phyloP scores from a whole-genome alignment of 1,140 invertebrate species.

The Panagrolaimus sp. region DNA sequence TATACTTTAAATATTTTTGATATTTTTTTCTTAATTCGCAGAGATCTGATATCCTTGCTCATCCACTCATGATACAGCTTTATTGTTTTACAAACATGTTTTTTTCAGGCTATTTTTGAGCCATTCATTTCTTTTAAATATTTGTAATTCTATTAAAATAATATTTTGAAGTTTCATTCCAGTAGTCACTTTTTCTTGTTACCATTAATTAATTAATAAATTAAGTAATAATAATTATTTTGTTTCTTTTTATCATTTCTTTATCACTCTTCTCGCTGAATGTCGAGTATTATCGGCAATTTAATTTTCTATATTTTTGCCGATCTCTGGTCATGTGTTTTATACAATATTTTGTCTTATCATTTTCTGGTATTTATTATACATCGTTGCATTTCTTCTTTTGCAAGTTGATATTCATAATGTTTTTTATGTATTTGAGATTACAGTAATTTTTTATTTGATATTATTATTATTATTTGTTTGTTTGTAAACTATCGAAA shows the following conservation, averaged over 20 bases:
- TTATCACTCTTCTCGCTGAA: slow-evolving; percentile 11
- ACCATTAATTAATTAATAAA: neutral
- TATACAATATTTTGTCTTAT: slow-evolving; percentile 13
- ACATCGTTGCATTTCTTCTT: slow-evolving; percentile 1
- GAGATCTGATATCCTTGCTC: neutral
- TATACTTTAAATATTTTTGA: neutral
- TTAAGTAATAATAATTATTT: too few species aligned
- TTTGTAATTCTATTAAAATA: neutral
- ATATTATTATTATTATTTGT: neutral
- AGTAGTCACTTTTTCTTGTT: slow-evolving; percentile 16
- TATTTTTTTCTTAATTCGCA: slow-evolving; percentile 8
- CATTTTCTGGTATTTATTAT: slow-evolving; percentile 2
- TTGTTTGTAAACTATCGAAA: too few species aligned
- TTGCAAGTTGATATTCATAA: neutral
- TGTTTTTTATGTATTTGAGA: slow-evolving; percentile 5
- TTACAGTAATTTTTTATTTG: neutral
- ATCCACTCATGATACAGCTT: too few species aligned
- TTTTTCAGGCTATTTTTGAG: neutral
- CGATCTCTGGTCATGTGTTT: slow-evolving; percentile 19
- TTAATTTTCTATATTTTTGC: neutral
- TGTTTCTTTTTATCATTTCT: neutral
- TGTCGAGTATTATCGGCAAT: slow-evolving; percentile 13
- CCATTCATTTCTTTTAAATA: neutral
- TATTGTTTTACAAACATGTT: too few species aligned
- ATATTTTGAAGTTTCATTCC: slow-evolving; percentile 14